Evolutionary conservation across 1,140 invertebrate genomes (phyloP).

Genomic region (Bombyx mandarina): DNA sequence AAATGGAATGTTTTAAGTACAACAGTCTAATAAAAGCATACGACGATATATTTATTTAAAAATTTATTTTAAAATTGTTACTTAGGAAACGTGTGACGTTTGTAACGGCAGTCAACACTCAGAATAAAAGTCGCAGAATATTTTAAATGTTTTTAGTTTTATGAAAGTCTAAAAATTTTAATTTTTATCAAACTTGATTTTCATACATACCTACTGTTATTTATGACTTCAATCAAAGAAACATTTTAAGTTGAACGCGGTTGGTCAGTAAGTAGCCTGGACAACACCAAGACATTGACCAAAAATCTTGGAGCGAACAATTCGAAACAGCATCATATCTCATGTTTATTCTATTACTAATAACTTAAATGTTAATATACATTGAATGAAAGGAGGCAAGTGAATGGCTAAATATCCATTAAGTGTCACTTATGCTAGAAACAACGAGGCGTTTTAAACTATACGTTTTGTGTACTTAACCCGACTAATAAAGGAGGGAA

Average conservation of each 20-base stretch:
- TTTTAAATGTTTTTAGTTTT: no score
- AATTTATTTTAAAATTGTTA: slow-evolving; percentile 10
- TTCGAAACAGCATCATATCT: slow-evolving; percentile 31
- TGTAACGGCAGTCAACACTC: slow-evolving; percentile 52
- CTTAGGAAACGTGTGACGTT: slow-evolving; percentile 20
- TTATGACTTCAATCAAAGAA: no score
- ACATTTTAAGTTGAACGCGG: no score
- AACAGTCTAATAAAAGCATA: slow-evolving; percentile 53
- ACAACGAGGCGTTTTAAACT: slow-evolving; percentile 43
- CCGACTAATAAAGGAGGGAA: slow-evolving; percentile 65
- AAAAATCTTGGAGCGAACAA: slow-evolving; percentile 41
- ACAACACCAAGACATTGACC: slow-evolving; percentile 25
- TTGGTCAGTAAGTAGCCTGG: not conserved
- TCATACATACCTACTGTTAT: no score
- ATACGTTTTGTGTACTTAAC: slow-evolving; percentile 54
- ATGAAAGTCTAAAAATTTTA: no score
- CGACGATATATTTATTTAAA: slow-evolving; percentile 25
- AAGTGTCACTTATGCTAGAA: slow-evolving; percentile 52
- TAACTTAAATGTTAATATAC: slow-evolving; percentile 54
- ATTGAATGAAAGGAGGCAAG: slow-evolving; percentile 56
- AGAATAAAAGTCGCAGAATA: slow-evolving; percentile 7
- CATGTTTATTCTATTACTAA: slow-evolving; percentile 19
- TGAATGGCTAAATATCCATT: slow-evolving; percentile 33
- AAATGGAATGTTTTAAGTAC: slow-evolving; percentile 68
- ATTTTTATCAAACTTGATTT: no score